phyloP scores from a whole-genome alignment of 2,888 invertebrate species.

The Drosophila sordidula region DNA sequence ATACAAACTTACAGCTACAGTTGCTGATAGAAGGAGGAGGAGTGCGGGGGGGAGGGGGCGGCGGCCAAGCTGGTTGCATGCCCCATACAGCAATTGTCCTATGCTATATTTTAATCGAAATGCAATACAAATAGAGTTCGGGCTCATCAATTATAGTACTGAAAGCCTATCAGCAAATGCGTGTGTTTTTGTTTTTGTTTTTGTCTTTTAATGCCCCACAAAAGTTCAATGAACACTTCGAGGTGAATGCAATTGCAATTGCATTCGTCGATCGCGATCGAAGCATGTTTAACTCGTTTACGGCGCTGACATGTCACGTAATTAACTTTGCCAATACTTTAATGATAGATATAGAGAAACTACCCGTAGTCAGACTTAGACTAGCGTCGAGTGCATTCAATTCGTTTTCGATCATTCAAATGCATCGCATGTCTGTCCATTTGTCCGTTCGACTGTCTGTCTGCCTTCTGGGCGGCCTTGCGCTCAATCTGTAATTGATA shows the following conservation, averaged over 20 bases:
- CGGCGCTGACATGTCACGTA: constrained; percentile 73
- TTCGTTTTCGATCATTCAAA: constrained; percentile 50
- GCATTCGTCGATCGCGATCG: constrained; percentile 51
- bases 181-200: constrained; percentile 3
- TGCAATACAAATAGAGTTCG: constrained; percentile 33
- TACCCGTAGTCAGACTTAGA: not conserved
- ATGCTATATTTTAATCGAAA: constrained; percentile 27
- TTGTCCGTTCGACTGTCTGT: constrained; percentile 19
- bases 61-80: not conserved
- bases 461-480: constrained; percentile 61
- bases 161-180: constrained; percentile 20
- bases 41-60: not conserved
- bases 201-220: constrained; percentile 27
- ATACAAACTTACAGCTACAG: constrained; percentile 17
- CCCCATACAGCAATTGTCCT: constrained; percentile 10
- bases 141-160: constrained; percentile 41
- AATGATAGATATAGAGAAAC: constrained; percentile 34
- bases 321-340: constrained; percentile 57
- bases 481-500: constrained; percentile 75
- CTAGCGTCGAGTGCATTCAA: constrained; percentile 18
- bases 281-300: constrained; percentile 69
- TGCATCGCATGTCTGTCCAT: constrained; percentile 12
- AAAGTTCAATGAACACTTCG: constrained; percentile 78
- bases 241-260: constrained; percentile 68
- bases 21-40: constrained; percentile 11